Conservation (phyloP, 2,888 invertebrate genomes). For the Chloromyia formosa region DNA sequence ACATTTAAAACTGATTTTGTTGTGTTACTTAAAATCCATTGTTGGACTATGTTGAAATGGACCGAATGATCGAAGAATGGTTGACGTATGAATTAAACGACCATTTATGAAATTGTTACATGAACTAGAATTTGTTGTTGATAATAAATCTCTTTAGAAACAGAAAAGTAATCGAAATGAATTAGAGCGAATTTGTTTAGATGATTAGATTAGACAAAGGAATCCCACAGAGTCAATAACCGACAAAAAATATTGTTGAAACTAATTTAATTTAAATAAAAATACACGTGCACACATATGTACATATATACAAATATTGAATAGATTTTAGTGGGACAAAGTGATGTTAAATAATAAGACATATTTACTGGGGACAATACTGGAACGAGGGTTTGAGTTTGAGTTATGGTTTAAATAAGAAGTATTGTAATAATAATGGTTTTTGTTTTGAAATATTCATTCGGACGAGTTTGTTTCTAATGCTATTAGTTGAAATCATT, state of each 20-base stretch:
- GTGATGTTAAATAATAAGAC: too few species aligned
- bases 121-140: background rate
- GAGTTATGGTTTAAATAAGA: too few species aligned
- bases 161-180: background rate
- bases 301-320: background rate
- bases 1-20: background rate
- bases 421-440: too few species aligned
- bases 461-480: too few species aligned
- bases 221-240: constrained; percentile 37
- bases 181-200: constrained; percentile 6
- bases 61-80: too few species aligned
- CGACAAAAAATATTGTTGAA: constrained; percentile 26
- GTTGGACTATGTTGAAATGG: too few species aligned
- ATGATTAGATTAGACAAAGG: background rate
- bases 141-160: too few species aligned
- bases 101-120: background rate
- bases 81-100: background rate
- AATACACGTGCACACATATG: too few species aligned
- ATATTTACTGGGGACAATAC: too few species aligned
- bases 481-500: too few species aligned
- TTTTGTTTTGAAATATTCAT: too few species aligned
- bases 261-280: constrained; percentile 24
- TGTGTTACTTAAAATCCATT: background rate
- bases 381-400: too few species aligned
- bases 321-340: background rate